phyloP scores from a whole-genome alignment of 1,140 invertebrate genomes.

The Belonocnema kinseyi region DNA sequence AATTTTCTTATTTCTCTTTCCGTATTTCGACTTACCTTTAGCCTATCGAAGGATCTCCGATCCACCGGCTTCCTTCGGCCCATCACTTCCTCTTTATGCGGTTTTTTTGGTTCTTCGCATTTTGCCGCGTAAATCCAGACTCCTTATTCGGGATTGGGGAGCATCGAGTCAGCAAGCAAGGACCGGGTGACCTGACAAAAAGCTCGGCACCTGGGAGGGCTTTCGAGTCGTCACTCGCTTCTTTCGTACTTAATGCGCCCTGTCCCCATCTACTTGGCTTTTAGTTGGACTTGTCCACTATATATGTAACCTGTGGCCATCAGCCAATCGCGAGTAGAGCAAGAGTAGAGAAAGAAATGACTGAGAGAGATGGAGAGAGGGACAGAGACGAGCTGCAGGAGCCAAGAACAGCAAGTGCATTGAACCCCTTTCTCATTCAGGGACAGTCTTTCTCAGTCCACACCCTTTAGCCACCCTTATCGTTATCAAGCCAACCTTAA shows the following conservation, averaged over 20 bases:
- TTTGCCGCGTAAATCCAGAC: conserved; percentile 33
- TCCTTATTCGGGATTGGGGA: conserved; percentile 45
- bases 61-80: conserved; percentile 7
- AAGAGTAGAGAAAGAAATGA: conserved; percentile 40
- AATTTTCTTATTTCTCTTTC: conserved; percentile 5
- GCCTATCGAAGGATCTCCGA: conserved; percentile 26
- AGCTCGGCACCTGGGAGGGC: conserved; percentile 53
- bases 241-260: conserved; percentile 28
- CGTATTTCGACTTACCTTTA: not conserved
- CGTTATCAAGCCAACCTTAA: not conserved
- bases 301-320: not conserved
- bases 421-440: conserved; percentile 56
- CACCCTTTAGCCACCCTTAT: not conserved
- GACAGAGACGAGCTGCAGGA: conserved; percentile 33
- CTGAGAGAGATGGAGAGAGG: conserved; percentile 36
- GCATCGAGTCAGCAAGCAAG: not conserved
- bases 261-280: not conserved
- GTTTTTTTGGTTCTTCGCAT: conserved; percentile 36
- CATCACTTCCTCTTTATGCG: conserved; percentile 25
- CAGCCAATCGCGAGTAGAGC: conserved; percentile 34
- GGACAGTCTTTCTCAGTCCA: conserved; percentile 38
- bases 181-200: conserved; percentile 45
- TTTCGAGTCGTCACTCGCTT: conserved; percentile 48
- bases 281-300: conserved; percentile 1
- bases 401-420: conserved; percentile 50